Conservation (phyloP, 2,888 invertebrate genomes). For the Leptothorax acervorum region DNA sequence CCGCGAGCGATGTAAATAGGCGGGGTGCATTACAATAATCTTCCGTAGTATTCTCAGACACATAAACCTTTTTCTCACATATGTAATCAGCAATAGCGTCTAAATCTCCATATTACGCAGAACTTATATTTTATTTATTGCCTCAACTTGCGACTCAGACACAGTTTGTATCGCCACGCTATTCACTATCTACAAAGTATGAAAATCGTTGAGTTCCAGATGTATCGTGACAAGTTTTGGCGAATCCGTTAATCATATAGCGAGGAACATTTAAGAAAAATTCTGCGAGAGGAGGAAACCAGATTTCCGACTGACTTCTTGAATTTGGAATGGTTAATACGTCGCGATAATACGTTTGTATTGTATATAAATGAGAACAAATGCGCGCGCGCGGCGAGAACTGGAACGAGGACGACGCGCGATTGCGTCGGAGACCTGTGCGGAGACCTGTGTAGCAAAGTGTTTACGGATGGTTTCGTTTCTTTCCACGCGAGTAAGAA, state of each 20-base stretch:
- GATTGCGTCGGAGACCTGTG: neutral
- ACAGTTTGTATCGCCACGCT: neutral
- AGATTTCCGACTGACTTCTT: conserved; percentile 20
- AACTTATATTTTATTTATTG: conserved; percentile 44
- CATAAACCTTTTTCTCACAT: conserved; percentile 35
- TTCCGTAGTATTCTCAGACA: conserved; percentile 46
- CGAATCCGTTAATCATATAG: conserved; percentile 22
- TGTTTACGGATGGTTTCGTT: conserved; percentile 42
- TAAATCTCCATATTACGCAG: conserved; percentile 33
- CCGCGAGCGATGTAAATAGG: conserved; percentile 44
- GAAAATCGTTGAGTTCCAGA: conserved; percentile 24
- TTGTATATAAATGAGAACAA: conserved; percentile 38
- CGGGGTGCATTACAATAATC: conserved; percentile 43
- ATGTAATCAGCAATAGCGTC: conserved; percentile 43
- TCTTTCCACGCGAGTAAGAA: conserved; percentile 50
- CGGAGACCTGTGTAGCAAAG: neutral
- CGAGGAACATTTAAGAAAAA: neutral
- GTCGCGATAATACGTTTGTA: conserved; percentile 37
- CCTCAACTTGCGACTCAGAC: conserved; percentile 25
- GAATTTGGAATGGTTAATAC: conserved; percentile 1
- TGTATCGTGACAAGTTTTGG: conserved; percentile 7
- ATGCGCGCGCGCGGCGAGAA: neutral
- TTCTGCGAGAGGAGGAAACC: neutral
- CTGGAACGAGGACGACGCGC: neutral
- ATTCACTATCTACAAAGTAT: conserved; percentile 27